Percentiles rank a stretch among this genome's conserved stretches.
Conservation (phyloP, 2,113 vertebrate genomes). For the Tauraco erythrolophus region DNA sequence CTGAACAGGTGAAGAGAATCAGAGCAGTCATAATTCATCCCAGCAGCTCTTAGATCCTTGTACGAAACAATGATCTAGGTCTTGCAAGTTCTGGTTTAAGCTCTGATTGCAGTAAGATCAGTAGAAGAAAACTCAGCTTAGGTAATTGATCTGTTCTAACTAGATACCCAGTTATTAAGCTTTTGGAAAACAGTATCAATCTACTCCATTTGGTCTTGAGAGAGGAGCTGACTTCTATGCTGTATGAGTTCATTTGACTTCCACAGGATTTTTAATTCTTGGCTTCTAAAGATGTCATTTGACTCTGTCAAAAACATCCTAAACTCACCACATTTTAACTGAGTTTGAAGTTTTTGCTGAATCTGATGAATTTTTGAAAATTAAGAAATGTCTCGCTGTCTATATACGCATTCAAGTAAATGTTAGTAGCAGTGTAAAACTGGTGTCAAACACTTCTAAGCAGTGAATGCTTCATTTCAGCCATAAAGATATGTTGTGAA, state of each 20-base stretch:
- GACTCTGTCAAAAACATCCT: constrained; percentile 2
- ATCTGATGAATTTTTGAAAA: neutral
- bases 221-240: neutral
- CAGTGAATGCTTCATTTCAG: constrained; percentile 67
- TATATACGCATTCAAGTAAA: neutral
- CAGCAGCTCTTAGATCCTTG: neutral
- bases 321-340: neutral
- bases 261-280: neutral
- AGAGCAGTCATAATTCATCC: neutral
- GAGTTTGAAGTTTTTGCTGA: constrained; percentile 12
- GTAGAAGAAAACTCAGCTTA: neutral
- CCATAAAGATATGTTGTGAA: constrained; percentile 60
- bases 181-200: neutral
- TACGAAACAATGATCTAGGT: neutral
- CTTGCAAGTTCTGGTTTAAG: neutral
- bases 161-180: neutral
- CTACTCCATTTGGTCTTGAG: neutral
- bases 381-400: neutral
- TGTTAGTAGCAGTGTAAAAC: constrained; percentile 7
- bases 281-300: neutral
- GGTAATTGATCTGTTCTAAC: neutral
- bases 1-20: neutral
- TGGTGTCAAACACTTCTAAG: constrained; percentile 32
- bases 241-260: neutral
- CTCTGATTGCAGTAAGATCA: neutral